Evolutionary conservation across 2,113 vertebrate species (phyloP).

Genomic region (Microcebus lehilahytsara): DNA sequence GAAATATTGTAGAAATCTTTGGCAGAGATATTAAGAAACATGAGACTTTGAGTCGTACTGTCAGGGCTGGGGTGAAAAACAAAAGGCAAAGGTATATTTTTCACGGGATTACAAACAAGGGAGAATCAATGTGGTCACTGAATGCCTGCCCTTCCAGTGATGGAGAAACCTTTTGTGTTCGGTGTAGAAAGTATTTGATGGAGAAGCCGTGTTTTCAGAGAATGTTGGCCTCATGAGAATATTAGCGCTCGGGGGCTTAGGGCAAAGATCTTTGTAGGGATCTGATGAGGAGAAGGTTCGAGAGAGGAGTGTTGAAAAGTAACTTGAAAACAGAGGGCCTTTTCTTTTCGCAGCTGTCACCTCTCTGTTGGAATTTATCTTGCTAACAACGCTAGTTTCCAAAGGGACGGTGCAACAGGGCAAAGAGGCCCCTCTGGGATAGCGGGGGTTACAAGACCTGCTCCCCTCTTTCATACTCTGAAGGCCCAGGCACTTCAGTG

Average conservation of each 20-base stretch:
- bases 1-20: background rate
- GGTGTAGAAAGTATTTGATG: background rate
- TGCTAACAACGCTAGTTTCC: background rate
- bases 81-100: slow-evolving; percentile 31
- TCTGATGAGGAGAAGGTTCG: background rate
- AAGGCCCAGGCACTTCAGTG: background rate
- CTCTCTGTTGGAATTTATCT: background rate
- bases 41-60: background rate
- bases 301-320: background rate
- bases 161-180: background rate
- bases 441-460: background rate
- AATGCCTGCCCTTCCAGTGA: background rate
- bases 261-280: background rate
- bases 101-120: slow-evolving; percentile 16
- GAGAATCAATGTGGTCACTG: background rate
- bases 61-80: slow-evolving; percentile 14
- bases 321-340: background rate
- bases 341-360: background rate
- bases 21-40: background rate
- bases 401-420: background rate
- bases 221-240: background rate
- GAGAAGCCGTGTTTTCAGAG: background rate
- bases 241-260: background rate
- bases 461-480: background rate
- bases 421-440: background rate